Evolutionary conservation across 2,888 invertebrate species (phyloP).

Genomic region (Acrocyrtus sp.): DNA sequence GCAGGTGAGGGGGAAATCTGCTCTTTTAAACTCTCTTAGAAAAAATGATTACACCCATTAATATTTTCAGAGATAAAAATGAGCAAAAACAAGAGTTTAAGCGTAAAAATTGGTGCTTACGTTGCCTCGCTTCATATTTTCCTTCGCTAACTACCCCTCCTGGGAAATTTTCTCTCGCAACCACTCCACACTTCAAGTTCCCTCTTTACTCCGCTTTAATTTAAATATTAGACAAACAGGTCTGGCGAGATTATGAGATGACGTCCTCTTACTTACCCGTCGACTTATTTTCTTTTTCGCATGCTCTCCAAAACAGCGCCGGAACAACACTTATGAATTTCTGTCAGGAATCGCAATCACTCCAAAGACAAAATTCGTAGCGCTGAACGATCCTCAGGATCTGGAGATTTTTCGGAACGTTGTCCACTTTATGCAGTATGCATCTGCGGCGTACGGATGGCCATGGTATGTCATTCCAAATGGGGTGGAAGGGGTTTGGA

Average conservation of each 20-base stretch:
- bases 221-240: too few species aligned
- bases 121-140: not conserved
- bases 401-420: conserved; percentile 77
- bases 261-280: too few species aligned
- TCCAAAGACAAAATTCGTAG: conserved; percentile 82
- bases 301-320: too few species aligned
- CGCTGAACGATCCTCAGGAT: conserved; percentile 78
- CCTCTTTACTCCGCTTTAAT: too few species aligned
- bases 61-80: too few species aligned
- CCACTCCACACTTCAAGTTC: too few species aligned
- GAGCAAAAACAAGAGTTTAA: too few species aligned
- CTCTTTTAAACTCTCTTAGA: not conserved
- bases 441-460: conserved; percentile 89
- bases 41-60: not conserved
- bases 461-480: conserved; percentile 83
- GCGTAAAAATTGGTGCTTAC: too few species aligned
- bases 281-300: too few species aligned
- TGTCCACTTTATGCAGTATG: conserved; percentile 86
- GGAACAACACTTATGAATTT: conserved; percentile 86
- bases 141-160: not conserved
- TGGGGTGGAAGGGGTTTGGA: conserved; percentile 76
- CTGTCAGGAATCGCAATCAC: conserved; percentile 86
- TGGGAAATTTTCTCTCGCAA: not conserved
- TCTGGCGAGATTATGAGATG: too few species aligned
- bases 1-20: conserved; percentile 69